phyloP scores from a whole-genome alignment of 1,140 invertebrate species.

The Drosophila grimshawi region DNA sequence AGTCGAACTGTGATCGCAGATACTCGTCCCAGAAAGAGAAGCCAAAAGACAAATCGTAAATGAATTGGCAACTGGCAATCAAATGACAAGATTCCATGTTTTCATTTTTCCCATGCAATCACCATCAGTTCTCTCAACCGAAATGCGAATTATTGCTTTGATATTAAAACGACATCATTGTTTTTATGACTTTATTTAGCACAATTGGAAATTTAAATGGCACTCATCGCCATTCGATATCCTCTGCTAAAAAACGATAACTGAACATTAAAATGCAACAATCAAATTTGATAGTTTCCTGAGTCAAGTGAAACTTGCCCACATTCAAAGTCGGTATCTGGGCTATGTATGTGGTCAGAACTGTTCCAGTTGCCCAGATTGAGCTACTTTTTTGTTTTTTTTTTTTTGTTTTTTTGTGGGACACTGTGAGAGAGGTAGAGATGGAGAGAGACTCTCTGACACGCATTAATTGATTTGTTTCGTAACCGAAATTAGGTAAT shows the following conservation, averaged over 20 bases:
- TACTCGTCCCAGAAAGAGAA: not conserved
- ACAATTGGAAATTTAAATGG: constrained; percentile 62
- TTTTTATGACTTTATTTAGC: constrained; percentile 71
- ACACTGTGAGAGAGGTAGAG: not conserved
- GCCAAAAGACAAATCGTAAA: constrained; percentile 9
- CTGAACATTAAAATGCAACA: constrained; percentile 55
- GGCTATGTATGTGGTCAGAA: constrained; percentile 9
- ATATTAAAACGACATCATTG: not conserved
- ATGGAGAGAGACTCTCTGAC: constrained; percentile 19
- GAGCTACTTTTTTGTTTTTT: not conserved
- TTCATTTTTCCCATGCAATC: constrained; percentile 48
- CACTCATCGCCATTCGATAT: constrained; percentile 49
- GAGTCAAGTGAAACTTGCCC: constrained; percentile 56
- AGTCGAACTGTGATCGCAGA: not conserved
- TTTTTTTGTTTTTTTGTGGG: constrained; percentile 10
- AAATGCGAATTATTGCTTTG: constrained; percentile 8
- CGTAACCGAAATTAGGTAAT: constrained; percentile 81
- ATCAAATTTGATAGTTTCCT: constrained; percentile 38
- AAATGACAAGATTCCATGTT: constrained; percentile 16
- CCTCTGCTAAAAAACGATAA: constrained; percentile 52
- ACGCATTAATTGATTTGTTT: constrained; percentile 81
- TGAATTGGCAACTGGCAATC: constrained; percentile 39
- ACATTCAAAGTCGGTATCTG: not conserved
- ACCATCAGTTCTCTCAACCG: constrained; percentile 22
- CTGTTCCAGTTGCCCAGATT: not conserved